phyloP scores from a whole-genome alignment of 2,797 vertebrate species.

The Hydrocynus forskahlii region DNA sequence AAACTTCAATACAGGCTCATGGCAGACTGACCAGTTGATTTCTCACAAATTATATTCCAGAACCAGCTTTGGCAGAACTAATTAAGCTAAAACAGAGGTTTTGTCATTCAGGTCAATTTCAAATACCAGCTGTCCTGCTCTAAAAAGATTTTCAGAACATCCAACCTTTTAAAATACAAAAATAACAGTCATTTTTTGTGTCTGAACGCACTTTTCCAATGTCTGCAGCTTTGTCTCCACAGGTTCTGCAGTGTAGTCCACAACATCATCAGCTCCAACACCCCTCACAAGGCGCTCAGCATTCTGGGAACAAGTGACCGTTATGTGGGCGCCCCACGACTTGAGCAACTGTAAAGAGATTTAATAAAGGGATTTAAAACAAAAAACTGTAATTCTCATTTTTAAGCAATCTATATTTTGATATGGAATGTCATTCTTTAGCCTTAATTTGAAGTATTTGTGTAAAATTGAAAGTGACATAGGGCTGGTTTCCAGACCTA shows the following conservation, averaged over 20 bases:
- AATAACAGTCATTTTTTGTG: not conserved
- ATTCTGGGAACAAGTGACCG: slow-evolving; percentile 91
- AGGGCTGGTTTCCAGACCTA: no score
- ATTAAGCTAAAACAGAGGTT: no score
- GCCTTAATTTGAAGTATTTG: no score
- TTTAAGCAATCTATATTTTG: no score
- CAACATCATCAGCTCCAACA: slow-evolving; percentile 86
- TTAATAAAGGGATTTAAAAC: not conserved
- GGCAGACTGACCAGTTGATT: no score
- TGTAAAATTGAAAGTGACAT: no score
- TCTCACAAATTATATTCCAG: no score
- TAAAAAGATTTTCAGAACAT: not conserved
- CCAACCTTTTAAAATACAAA: not conserved
- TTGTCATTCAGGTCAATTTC: no score
- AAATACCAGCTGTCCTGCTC: not conserved
- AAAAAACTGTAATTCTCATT: no score
- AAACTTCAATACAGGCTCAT: no score
- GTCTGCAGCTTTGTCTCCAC: slow-evolving; percentile 79
- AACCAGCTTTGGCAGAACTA: no score
- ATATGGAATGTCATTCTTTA: no score
- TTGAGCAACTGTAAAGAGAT: slow-evolving; percentile 84
- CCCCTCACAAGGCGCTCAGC: slow-evolving; percentile 82
- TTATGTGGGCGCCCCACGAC: slow-evolving; percentile 92
- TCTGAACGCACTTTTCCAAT: slow-evolving; percentile 80
- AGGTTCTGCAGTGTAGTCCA: slow-evolving; percentile 87